A percentile compares a stretch with the other conserved stretches of the same genome.
Evolutionary conservation across 2,888 invertebrate genomes (phyloP).

Genomic region (Mythimna lalbum): DNA sequence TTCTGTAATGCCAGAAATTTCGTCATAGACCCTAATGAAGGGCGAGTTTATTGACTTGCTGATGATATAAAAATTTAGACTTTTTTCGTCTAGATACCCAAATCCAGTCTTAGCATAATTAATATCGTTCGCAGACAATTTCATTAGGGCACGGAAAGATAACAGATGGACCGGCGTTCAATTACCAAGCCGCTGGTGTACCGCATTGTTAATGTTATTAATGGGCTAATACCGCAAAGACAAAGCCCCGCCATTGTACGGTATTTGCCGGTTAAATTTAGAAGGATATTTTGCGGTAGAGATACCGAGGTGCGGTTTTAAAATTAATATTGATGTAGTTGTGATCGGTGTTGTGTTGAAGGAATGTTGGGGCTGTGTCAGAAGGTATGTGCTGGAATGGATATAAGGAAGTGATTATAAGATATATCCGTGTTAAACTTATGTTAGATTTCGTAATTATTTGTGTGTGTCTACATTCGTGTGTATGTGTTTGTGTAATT

Average conservation of each 20-base stretch:
- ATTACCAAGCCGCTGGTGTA: slow-evolving; percentile 74
- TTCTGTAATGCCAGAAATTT: too few species aligned
- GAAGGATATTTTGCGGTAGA: slow-evolving; percentile 60
- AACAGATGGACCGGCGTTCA: slow-evolving; percentile 79
- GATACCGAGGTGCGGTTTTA: slow-evolving; percentile 60
- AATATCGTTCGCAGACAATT: slow-evolving; percentile 78
- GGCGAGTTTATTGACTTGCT: background rate
- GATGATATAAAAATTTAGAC: background rate
- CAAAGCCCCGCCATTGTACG: slow-evolving; percentile 72
- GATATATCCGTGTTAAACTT: background rate
- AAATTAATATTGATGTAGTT: slow-evolving; percentile 64
- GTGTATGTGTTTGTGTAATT: background rate
- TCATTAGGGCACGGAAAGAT: slow-evolving; percentile 77
- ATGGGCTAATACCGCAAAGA: slow-evolving; percentile 79
- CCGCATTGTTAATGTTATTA: slow-evolving; percentile 84
- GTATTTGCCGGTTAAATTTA: slow-evolving; percentile 65
- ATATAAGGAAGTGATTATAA: background rate
- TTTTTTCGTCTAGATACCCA: slow-evolving; percentile 29
- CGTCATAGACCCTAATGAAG: background rate
- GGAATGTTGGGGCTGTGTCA: too few species aligned
- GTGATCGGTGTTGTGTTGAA: slow-evolving; percentile 12
- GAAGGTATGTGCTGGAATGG: too few species aligned
- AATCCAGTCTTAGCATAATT: slow-evolving; percentile 71
- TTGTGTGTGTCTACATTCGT: background rate
- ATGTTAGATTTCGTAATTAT: background rate